A percentile compares a stretch with the other conserved stretches of the same genome.
Conservation (phyloP, 2,797 vertebrate genomes). For the Anguilla anguilla region DNA sequence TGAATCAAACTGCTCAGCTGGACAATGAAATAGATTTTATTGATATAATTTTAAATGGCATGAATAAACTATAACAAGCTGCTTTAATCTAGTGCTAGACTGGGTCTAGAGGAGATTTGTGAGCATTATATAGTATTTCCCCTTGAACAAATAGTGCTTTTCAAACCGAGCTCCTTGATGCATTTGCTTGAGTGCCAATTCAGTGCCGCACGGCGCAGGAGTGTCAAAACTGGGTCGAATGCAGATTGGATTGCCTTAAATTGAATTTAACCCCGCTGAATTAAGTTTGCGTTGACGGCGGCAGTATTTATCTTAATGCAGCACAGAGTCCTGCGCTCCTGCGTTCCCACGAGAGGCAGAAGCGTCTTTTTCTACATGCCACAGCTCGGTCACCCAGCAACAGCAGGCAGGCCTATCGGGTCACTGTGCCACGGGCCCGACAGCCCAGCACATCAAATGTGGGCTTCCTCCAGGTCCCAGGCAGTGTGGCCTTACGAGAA, state of each 20-base stretch:
- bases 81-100: not conserved
- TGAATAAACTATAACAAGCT: constrained; percentile 1
- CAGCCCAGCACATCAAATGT: not conserved
- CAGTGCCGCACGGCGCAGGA: not conserved
- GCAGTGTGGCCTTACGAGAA: not conserved
- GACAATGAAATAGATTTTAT: not conserved
- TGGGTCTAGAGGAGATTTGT: not conserved
- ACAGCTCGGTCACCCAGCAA: not conserved
- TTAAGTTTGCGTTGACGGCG: not conserved
- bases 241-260: constrained; percentile 18
- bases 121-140: not conserved
- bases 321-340: not conserved
- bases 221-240: constrained; percentile 19
- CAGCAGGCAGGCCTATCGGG: not conserved
- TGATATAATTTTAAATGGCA: not conserved
- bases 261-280: constrained; percentile 18
- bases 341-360: not conserved
- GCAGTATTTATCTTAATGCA: not conserved
- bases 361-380: too few species aligned
- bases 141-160: not conserved
- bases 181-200: constrained; percentile 17
- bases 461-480: not conserved
- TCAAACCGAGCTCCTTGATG: constrained; percentile 16
- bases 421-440: not conserved
- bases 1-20: not conserved